Percentiles rank a stretch among this genome's conserved stretches.
These are phyloP conservation scores for Octonoba sinensis DNA, from an alignment of 2,888 invertebrate genomes.

Conservation along the genomic window DNA sequence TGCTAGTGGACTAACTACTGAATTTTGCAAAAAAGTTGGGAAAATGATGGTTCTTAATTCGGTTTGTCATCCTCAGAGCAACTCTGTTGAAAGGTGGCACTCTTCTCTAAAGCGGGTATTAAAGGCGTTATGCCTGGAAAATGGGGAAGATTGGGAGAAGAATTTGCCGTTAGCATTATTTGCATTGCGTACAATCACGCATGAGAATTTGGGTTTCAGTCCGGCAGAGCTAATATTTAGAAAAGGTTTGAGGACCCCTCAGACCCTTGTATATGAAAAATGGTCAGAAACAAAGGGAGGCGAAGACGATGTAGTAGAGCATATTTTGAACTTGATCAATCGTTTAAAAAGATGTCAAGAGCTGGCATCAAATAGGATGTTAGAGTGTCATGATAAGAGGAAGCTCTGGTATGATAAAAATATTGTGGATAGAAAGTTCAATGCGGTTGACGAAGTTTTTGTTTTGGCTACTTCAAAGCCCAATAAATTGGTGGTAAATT, in stretches of 20 bases:
- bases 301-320: neutral
- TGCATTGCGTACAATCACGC: constrained; percentile 15
- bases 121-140: constrained; percentile 12
- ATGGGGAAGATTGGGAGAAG: constrained; percentile 12
- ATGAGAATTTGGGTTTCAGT: constrained; percentile 15
- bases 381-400: neutral
- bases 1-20: neutral
- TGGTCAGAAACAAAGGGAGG: neutral
- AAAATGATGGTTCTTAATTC: neutral
- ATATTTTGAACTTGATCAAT: constrained; percentile 24
- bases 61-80: constrained; percentile 25
- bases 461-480: constrained; percentile 8
- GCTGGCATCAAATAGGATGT: constrained; percentile 7
- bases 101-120: constrained; percentile 17
- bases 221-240: constrained; percentile 33
- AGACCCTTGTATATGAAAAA: constrained; percentile 27
- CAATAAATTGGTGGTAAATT: constrained; percentile 20
- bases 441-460: constrained; percentile 4
- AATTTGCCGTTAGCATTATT: constrained; percentile 27
- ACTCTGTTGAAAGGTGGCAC: constrained; percentile 15
- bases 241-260: constrained; percentile 22
- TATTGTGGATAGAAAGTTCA: constrained; percentile 17
- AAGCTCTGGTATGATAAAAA: constrained; percentile 14
- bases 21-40: constrained; percentile 8
- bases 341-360: constrained; percentile 23